Evolutionary conservation across 2,113 vertebrate genomes (phyloP), one percentile per base, ranked within the genome.

Genomic region (Caranx melampygus): DNA sequence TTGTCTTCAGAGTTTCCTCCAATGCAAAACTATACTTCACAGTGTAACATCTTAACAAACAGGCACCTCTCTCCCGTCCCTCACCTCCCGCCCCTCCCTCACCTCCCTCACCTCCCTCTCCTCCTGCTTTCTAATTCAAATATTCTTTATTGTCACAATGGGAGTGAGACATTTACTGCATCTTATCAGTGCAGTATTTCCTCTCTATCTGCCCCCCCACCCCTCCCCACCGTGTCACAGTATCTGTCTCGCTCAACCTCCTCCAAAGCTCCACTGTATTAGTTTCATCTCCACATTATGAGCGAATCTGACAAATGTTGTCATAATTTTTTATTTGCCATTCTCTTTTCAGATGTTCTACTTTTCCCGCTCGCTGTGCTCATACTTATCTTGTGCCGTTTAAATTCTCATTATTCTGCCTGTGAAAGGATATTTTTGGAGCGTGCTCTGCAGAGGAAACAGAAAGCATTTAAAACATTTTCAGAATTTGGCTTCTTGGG

Each of bases 121-220:
- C 26, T 75, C 40, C 57, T 65, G 72, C 70, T 82, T 78, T 77
- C 26, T 81, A 49, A 86, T 81, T 82, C 58, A 75, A 76, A 87
- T 81, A 21, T 73, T 61, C 67, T 87, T 89, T 86, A 89, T 79
- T 82, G 67, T 33, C 72, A 75, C 61, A 3, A 49, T 51, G 77
- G 70, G 83, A 88, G 79, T 73, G 69, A 72, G 59, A 82, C 67
- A 63, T 79, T 85, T 70, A 81, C 68, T 72, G 67, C 88, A 55
- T 77, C 72, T 83, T 75, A 78, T 84, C 85, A 79, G 72, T 2
- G 8, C 71, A 31, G 47, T 63, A 64, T 85, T 78, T 78, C 68
- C 65, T 70, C 67, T 76, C 34, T 72, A 52, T 59, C 64, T 26
- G 4, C 26, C 26, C 2, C 33, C 8, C 61, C n/a, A 3, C 33